phyloP scores from a whole-genome alignment of 2,888 invertebrate species.

The Brassicogethes aeneus region DNA sequence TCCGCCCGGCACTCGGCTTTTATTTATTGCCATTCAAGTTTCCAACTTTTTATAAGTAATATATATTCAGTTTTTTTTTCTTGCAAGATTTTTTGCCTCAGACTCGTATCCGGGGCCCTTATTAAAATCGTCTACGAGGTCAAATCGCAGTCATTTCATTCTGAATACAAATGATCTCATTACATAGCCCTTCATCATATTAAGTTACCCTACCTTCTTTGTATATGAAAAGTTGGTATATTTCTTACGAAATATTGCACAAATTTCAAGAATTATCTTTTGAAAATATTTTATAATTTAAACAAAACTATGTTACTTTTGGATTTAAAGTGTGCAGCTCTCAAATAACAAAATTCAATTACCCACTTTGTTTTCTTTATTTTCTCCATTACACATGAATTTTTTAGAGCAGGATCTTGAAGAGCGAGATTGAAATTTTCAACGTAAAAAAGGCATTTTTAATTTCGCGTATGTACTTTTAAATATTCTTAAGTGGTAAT shows the following conservation, averaged over 20 bases:
- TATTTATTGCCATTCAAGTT: conserved; percentile 1
- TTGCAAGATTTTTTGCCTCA: background rate
- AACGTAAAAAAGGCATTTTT: conserved; percentile 1
- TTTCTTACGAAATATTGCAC: too few species aligned
- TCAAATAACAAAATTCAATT: too few species aligned
- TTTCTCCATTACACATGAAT: too few species aligned
- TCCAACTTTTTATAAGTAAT: conserved; percentile 1
- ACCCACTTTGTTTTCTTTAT: too few species aligned
- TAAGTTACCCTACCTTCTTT: background rate
- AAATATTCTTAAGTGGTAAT: conserved; percentile 11
- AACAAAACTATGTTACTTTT: too few species aligned
- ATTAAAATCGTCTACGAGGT: background rate
- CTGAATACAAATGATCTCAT: background rate
- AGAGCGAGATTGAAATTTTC: background rate
- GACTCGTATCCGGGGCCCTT: background rate
- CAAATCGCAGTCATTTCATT: background rate
- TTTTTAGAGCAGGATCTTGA: background rate
- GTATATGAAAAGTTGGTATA: conserved; percentile 1
- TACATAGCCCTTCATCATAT: background rate
- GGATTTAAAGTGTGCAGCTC: too few species aligned
- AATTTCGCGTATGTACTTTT: conserved; percentile 2
- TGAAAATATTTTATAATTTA: too few species aligned
- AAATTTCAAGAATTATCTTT: too few species aligned
- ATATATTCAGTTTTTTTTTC: background rate
- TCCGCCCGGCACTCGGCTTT: background rate